These are phyloP conservation scores for Cyanocitta stelleri DNA, from an alignment of 2,113 vertebrate genomes.

Conservation along the genomic window DNA sequence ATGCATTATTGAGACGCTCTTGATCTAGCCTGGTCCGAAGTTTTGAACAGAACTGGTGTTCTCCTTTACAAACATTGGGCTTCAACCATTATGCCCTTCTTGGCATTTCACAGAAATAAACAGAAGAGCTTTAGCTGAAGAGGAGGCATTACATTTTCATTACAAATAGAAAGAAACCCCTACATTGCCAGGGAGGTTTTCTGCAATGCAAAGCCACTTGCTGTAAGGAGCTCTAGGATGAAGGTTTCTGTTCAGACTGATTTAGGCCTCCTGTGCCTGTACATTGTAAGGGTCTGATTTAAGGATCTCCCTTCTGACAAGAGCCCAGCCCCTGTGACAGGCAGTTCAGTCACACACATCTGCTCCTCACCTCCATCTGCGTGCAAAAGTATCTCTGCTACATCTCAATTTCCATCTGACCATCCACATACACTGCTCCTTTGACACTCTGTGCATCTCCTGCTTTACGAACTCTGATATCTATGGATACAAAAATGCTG, in stretches of 20 bases:
- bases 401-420: neutral
- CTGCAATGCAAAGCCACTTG: neutral
- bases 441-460: neutral
- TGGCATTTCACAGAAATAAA: neutral
- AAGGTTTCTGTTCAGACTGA: neutral
- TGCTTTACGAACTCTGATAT: neutral
- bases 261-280: neutral
- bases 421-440: neutral
- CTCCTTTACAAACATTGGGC: neutral
- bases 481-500: too few relatives aligned
- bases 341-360: accelerated
- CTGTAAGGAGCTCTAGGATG: neutral
- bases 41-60: neutral
- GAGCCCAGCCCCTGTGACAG: neutral
- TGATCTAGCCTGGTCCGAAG: neutral
- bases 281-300: neutral
- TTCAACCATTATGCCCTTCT: neutral
- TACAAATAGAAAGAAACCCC: accelerated
- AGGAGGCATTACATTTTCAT: neutral
- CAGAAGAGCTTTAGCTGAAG: neutral
- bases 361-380: neutral
- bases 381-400: neutral
- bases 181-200: neutral
- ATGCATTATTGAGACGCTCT: accelerated
- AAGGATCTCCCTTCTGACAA: neutral